Percentiles rank a stretch among this genome's conserved stretches.
These are phyloP conservation scores for Thera britannica DNA, from an alignment of 2,888 invertebrate species.

Conservation along the genomic window DNA sequence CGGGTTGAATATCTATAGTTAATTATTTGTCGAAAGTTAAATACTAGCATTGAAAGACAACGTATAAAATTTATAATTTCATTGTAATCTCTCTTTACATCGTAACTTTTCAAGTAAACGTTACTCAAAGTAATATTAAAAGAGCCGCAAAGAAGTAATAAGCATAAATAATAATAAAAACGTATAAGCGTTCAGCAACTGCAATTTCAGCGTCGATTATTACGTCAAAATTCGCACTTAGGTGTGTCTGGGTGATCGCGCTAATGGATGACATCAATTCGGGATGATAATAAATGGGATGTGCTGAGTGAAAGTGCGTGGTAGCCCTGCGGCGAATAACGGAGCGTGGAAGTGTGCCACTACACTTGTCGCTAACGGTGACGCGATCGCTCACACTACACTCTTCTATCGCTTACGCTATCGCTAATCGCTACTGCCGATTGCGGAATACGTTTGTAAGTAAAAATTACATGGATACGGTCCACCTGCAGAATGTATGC, in stretches of 20 bases:
- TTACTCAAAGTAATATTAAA: background rate
- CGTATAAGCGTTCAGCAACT: background rate
- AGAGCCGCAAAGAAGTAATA: background rate
- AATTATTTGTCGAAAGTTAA: too few relatives aligned
- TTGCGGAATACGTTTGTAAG: background rate
- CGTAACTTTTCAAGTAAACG: background rate
- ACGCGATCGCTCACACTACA: slow-evolving; percentile 26
- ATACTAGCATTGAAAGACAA: too few relatives aligned
- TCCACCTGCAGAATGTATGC: too few relatives aligned
- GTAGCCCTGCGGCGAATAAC: slow-evolving; percentile 49
- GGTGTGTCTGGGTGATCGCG: slow-evolving; percentile 4
- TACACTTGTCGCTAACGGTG: slow-evolving; percentile 53
- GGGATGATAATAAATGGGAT: slow-evolving; percentile 25
- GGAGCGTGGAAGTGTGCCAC: slow-evolving; percentile 54
- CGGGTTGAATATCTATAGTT: too few relatives aligned
- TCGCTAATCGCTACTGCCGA: background rate
- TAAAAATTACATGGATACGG: too few relatives aligned
- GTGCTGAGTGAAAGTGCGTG: slow-evolving; percentile 35
- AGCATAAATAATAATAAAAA: background rate
- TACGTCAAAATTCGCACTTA: slow-evolving; percentile 17
- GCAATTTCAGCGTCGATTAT: slow-evolving; percentile 6
- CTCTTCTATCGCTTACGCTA: background rate
- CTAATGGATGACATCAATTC: slow-evolving; percentile 33
- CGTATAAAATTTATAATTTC: too few relatives aligned
- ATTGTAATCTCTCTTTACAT: background rate